phyloP scores from a whole-genome alignment of 2,113 vertebrate species.

The Tonatia bakeri region DNA sequence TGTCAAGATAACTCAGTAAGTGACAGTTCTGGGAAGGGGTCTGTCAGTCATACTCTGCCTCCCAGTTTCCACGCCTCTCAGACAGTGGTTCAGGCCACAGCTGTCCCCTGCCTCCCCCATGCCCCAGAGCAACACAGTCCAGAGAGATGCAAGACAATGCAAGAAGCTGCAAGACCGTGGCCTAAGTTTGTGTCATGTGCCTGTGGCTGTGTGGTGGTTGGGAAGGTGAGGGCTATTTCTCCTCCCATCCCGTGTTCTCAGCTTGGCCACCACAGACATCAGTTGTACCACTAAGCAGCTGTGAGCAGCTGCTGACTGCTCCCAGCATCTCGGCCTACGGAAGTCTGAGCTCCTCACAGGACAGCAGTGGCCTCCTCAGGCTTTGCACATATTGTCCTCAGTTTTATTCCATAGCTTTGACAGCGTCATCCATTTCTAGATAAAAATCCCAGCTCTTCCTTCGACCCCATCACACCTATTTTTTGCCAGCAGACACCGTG shows the following conservation, averaged over 20 bases:
- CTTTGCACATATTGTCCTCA: neutral
- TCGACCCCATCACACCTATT: neutral
- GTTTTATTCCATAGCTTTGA: neutral
- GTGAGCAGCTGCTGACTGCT: constrained; percentile 45
- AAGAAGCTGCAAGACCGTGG: neutral
- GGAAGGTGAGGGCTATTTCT: neutral
- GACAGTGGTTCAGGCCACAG: neutral
- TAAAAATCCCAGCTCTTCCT: neutral
- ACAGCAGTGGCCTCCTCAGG: neutral
- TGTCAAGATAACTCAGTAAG: neutral
- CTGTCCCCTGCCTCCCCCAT: neutral
- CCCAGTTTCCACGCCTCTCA: neutral
- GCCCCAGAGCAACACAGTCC: neutral
- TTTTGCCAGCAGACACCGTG: neutral
- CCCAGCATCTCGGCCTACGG: neutral
- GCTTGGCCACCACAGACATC: neutral
- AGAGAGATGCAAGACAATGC: neutral
- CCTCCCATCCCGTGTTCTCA: neutral
- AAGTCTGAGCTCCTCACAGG: neutral
- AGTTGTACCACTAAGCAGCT: constrained; percentile 34
- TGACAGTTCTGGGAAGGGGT: neutral
- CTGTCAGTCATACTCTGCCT: neutral
- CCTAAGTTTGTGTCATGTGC: neutral
- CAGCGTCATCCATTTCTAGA: neutral
- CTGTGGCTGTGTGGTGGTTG: neutral